Base-by-base conservation (phyloP, 2,888 invertebrate genomes). In the Cheiracanthium punctorium region DNA sequence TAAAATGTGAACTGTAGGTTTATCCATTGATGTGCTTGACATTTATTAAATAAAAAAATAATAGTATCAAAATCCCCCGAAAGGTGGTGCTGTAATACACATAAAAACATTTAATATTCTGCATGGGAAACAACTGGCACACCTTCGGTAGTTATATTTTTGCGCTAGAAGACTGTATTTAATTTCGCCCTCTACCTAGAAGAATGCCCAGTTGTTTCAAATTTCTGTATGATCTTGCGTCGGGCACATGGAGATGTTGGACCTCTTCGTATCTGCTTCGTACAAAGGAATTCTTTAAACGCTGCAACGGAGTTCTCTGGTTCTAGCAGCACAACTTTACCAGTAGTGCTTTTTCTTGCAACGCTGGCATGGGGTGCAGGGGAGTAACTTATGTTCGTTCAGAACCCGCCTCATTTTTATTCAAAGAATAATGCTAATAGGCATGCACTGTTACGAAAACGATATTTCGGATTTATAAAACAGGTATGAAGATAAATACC, bases 201-300 rank as follows among this genome's bases (percentile, higher is more conserved):
- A 29, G 64, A 64, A 12, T 64, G 64, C 64, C 28, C 1, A 64
- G 64, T 69, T 69, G 14, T 67, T 69, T 69, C 32, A 77, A 48
- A 77, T 77, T 70, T 69, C 48, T 77, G 41, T 43, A 67, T 77
- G 43, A 76, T 76, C 28, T 77, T 77, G 69, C 48, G n/a, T 67
- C 10, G 32, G 24, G 30, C 52, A 52, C 29, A 0, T 69, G n/a
- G 28, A 80, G 37, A 80, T 71, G 64, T 33, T 80, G 37, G 37
- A 32, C 33, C 2, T 52, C 30, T 67, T 67, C 70, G 48, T 70
- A 69, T 24, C 30, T 32, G 43, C 43, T 48, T 48, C 43, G 14
- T 48, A 17, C 14, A 17, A 48, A 7, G 43, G 43, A 48, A 48
- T 48, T 48, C 17, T 48, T 48, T 48, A 10, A 48, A 2, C 5